Evolutionary conservation across 1,140 invertebrate species (phyloP), one percentile per base, ranked within the genome.

Genomic region (Caerostris extrusa): DNA sequence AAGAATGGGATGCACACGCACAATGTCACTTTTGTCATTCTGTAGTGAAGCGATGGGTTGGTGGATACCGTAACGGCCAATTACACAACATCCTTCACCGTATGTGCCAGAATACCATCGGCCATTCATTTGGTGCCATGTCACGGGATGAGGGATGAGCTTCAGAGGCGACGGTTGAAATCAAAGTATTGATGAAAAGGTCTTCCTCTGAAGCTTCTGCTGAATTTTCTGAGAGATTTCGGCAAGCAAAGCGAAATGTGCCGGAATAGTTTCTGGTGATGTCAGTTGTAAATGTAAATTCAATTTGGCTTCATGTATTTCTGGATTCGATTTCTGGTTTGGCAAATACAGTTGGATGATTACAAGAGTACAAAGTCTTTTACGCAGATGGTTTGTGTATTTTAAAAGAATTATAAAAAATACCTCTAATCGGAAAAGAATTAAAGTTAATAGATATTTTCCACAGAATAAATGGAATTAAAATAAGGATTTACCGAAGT

Each of bases 11-110:
- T 34, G 56, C 71, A 77, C 34, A 34, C 19, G 19, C 83, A 85
- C 83, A 85, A 57, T 7, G 83, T 57, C n/a, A 14, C 83, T 60
- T 85, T 85, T 85, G 83, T 85, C 55, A 85, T 85, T 85, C 19
- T 57, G 71, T 50, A 81, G 19, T 34, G 34, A 50, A 81, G 71
- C 53, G 50, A 14, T 50, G 83, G 83, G 83, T 85, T 34, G 57
- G 83, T 34, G 55, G 60, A 19, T 12, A 14, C 55, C 12, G 57
- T 64, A 88, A 64, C 86, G 86, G 58, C 86, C 86, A 88, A 88
- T 88, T 88, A 64, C 86, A 53, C 86, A 34, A 34, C 34, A 53
- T 64, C 34, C 57, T 17, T 58, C 34, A 34, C 5, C 17, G 56
- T 85, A 34, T 85, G 83, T 60, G 55, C 10, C 10, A 56, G 83